Conservation (phyloP, 2,888 invertebrate genomes). For the Trisateles emortualis region DNA sequence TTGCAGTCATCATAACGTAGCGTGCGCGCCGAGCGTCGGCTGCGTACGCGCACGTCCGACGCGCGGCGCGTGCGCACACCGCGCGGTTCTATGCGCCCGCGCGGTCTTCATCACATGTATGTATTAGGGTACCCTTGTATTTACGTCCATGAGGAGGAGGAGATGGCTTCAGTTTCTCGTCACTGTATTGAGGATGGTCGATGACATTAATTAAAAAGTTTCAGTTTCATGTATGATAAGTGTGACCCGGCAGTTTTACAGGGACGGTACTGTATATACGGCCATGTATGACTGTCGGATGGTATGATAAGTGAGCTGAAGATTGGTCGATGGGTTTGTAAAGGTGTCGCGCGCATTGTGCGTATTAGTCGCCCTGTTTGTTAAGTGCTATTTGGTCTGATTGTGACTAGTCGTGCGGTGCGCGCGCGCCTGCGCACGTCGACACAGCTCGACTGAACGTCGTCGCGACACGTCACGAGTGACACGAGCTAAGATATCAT, state of each 20-base stretch:
- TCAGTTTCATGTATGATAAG: constrained; percentile 47
- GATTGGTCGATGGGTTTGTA: constrained; percentile 35
- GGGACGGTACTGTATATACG: constrained; percentile 9
- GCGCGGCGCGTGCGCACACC: constrained; percentile 12
- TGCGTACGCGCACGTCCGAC: neutral
- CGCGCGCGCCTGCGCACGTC: constrained; percentile 18
- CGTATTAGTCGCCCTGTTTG: neutral
- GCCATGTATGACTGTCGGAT: constrained; percentile 17
- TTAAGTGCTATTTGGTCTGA: constrained; percentile 2
- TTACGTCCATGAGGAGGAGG: constrained; percentile 57
- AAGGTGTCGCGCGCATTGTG: constrained; percentile 34
- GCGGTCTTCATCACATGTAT: constrained; percentile 44
- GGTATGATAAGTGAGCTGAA: constrained; percentile 44
- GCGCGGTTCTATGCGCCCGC: constrained; percentile 8
- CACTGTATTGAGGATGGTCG: constrained; percentile 29
- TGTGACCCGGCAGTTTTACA: constrained; percentile 21
- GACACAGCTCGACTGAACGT: constrained; percentile 13
- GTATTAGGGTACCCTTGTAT: constrained; percentile 58
- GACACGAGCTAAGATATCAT: constrained; percentile 72
- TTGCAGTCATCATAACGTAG: constrained; percentile 17
- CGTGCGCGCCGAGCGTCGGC: neutral
- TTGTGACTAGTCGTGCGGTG: constrained; percentile 13
- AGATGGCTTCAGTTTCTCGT: constrained; percentile 46
- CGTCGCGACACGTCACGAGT: constrained; percentile 53
- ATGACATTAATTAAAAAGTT: constrained; percentile 30